phyloP scores from a whole-genome alignment of 37 sponge, comb jelly and placozoan genomes.

The Cliona cf. orientalis region DNA sequence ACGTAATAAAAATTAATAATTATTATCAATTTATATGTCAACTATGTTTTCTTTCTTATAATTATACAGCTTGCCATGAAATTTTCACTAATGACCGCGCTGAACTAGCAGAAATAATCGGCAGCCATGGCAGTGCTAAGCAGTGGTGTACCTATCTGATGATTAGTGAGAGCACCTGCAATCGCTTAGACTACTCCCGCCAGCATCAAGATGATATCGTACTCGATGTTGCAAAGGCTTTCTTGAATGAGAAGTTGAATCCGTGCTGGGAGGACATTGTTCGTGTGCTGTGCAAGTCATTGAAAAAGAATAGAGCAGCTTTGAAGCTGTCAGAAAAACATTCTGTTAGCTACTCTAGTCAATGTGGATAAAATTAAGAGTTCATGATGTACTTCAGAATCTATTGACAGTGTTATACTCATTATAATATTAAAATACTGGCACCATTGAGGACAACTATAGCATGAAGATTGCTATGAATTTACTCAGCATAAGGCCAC shows the following conservation, averaged over 20 bases:
- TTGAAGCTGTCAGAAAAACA: neutral
- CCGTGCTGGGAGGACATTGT: slow-evolving; percentile 3
- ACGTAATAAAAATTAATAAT: no score
- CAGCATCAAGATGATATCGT: no score
- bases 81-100: no score
- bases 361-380: neutral
- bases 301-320: neutral
- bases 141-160: neutral
- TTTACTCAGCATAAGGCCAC: no score
- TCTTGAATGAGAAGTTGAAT: neutral
- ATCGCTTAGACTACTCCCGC: neutral
- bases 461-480: neutral
- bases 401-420: neutral
- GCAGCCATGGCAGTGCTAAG: neutral
- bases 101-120: no score
- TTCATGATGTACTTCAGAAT: no score
- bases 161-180: neutral
- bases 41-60: no score
- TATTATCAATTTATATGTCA: no score
- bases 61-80: no score
- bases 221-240: neutral
- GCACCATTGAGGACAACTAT: neutral
- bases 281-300: neutral
- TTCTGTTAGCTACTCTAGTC: neutral
- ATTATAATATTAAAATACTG: no score